These are phyloP conservation scores for Agonopterix alstromeriana DNA, from an alignment of 2,888 invertebrate genomes.

Conservation along the genomic window DNA sequence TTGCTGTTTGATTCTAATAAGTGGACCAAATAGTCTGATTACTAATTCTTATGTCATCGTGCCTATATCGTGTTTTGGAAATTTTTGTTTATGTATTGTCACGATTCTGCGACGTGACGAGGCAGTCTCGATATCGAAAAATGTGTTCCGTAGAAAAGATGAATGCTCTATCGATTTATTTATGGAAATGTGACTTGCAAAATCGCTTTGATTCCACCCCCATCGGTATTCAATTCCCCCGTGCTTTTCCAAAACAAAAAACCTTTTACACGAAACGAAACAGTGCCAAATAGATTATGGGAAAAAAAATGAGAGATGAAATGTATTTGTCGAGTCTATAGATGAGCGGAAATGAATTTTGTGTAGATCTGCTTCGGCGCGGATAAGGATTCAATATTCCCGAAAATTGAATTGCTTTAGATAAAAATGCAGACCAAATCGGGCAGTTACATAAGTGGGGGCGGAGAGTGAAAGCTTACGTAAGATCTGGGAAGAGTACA, in stretches of 20 bases:
- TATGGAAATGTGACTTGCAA: slow-evolving; percentile 1
- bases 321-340: background rate
- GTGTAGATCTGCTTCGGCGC: background rate
- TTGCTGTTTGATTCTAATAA: too few species aligned
- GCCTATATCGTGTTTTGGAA: too few species aligned
- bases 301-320: background rate
- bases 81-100: too few species aligned
- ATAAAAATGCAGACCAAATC: slow-evolving; percentile 42
- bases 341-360: slow-evolving; percentile 3
- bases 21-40: too few species aligned
- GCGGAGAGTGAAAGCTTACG: slow-evolving; percentile 52
- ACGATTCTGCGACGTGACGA: too few species aligned
- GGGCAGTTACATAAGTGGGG: slow-evolving; percentile 66
- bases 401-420: slow-evolving; percentile 36
- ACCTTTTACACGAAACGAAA: slow-evolving; percentile 11
- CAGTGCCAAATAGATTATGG: slow-evolving; percentile 3
- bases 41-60: too few species aligned
- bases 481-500: slow-evolving; percentile 49
- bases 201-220: slow-evolving; percentile 5
- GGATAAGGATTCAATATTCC: slow-evolving; percentile 31
- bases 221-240: slow-evolving; percentile 12
- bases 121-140: too few species aligned
- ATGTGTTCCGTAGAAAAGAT: background rate
- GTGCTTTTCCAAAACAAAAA: slow-evolving; percentile 18
- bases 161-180: background rate